Evolutionary conservation across 2,113 vertebrate genomes (phyloP).

Genomic region (Cochlearius cochlearius): DNA sequence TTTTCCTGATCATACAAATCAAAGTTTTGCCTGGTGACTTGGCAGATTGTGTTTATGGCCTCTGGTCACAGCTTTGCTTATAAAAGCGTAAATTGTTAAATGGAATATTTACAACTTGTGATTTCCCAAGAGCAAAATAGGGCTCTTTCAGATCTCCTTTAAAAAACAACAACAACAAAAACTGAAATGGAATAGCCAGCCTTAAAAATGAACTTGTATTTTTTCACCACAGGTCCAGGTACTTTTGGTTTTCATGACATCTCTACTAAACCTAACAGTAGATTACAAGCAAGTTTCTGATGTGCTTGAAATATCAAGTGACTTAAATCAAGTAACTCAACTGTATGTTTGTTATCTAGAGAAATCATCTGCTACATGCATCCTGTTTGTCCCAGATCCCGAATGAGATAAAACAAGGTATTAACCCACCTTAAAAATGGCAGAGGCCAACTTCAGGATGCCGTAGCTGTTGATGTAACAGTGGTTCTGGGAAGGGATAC

Average conservation of each 20-base stretch:
- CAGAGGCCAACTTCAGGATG: not conserved
- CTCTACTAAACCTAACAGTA: not conserved
- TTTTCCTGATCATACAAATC: slow-evolving; percentile 16
- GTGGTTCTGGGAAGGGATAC: not conserved
- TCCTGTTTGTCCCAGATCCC: not conserved
- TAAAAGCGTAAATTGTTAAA: slow-evolving; percentile 30
- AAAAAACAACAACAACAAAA: not conserved
- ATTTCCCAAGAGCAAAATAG: slow-evolving; percentile 32
- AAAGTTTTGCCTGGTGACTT: slow-evolving; percentile 13
- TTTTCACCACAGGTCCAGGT: not conserved
- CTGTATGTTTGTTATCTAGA: not conserved
- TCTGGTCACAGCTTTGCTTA: slow-evolving; percentile 47
- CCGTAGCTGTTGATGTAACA: not conserved
- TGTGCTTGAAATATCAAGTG: not conserved
- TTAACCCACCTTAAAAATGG: not conserved
- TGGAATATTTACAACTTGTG: slow-evolving; percentile 43
- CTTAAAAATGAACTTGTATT: not conserved
- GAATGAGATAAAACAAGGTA: not conserved
- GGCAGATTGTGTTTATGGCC: slow-evolving; percentile 25
- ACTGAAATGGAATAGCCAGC: not conserved
- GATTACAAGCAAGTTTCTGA: not conserved
- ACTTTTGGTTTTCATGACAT: not conserved
- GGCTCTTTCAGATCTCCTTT: not conserved
- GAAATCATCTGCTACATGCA: not conserved
- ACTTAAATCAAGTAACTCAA: not conserved